phyloP scores from a whole-genome alignment of 2,888 invertebrate species.

The Microdon myrmicae region DNA sequence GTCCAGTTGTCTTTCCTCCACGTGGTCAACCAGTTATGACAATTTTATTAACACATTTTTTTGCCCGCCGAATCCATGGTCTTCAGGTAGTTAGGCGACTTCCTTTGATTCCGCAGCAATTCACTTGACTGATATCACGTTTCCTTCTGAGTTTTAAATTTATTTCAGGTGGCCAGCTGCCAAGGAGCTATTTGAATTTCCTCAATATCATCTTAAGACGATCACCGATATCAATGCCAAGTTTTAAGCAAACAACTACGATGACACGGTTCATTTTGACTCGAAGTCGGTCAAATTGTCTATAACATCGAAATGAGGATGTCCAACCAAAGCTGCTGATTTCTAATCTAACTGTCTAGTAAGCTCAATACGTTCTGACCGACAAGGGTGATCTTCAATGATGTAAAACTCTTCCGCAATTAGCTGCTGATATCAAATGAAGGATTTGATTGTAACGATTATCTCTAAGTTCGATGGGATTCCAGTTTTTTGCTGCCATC shows the following conservation, averaged over 20 bases:
- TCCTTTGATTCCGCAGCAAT: too few species aligned
- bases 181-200: conserved; percentile 96
- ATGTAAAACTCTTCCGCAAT: conserved; percentile 98
- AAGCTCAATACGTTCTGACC: conserved; percentile 89
- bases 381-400: conserved; percentile 87
- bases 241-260: conserved; percentile 88
- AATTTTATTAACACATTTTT: too few species aligned
- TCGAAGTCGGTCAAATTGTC: conserved; percentile 98
- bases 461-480: conserved; percentile 90
- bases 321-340: conserved; percentile 98
- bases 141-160: too few species aligned
- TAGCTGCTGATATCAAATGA: conserved; percentile 97
- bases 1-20: too few species aligned
- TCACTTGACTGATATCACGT: too few species aligned
- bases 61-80: too few species aligned
- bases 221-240: conserved; percentile 95
- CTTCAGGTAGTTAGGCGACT: too few species aligned
- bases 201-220: conserved; percentile 89
- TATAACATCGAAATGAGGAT: conserved; percentile 99
- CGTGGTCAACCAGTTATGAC: too few species aligned
- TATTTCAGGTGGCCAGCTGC: too few species aligned
- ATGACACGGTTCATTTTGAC: conserved; percentile 95
- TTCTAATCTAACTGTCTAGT: conserved; percentile 91
- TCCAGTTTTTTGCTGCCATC: conserved; percentile 86
- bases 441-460: conserved; percentile 97